Evolutionary conservation across 2,797 vertebrate genomes (phyloP).

Genomic region (Pantherophis vulpinus): DNA sequence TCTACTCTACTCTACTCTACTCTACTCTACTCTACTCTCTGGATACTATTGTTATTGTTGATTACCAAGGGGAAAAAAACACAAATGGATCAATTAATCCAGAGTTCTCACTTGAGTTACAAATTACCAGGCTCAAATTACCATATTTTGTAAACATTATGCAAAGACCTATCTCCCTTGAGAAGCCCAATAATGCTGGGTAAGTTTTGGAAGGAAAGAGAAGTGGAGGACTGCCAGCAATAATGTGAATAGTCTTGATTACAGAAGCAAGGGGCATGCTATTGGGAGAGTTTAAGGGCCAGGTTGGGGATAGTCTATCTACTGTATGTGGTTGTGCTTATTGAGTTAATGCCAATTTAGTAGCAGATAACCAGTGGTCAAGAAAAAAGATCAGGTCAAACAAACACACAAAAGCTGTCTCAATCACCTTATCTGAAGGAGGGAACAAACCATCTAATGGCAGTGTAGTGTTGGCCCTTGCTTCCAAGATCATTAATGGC

Average conservation of each 20-base stretch:
- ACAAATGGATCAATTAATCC: background rate
- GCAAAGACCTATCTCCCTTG: background rate
- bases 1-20: no score
- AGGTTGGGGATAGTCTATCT: background rate
- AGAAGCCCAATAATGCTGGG: background rate
- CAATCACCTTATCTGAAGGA: background rate
- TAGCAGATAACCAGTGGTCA: background rate
- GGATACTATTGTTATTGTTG: no score
- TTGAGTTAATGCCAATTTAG: background rate
- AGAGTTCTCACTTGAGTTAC: background rate
- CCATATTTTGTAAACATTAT: background rate
- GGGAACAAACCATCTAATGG: background rate
- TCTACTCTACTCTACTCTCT: no score
- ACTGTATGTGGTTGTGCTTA: background rate
- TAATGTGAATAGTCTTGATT: background rate
- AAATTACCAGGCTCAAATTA: background rate
- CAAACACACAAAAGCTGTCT: background rate
- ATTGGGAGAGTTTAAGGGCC: background rate
- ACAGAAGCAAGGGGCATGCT: background rate
- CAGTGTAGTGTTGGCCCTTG: background rate
- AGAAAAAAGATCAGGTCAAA: background rate
- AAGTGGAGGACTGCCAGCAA: background rate
- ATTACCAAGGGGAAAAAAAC: background rate
- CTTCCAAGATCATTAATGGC: background rate
- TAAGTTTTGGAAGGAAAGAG: background rate